Conservation (phyloP, 2,797 vertebrate genomes). For the Buphagus erythrorhynchus region DNA sequence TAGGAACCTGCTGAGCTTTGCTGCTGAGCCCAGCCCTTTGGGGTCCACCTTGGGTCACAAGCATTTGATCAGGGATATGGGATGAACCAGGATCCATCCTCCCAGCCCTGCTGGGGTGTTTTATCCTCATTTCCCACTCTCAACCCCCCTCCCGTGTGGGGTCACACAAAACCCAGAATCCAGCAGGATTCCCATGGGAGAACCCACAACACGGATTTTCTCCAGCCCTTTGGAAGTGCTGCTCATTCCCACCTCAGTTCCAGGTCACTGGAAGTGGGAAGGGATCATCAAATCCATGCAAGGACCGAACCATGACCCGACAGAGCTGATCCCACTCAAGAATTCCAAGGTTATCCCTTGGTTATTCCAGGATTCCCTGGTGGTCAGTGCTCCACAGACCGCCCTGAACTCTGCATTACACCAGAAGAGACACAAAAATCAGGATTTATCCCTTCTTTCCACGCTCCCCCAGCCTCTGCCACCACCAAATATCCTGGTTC, state of each 20-base stretch:
- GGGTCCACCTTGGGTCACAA: accelerated
- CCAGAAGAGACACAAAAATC: not conserved
- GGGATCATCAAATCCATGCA: not conserved
- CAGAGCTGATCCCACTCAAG: not conserved
- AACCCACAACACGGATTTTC: not conserved
- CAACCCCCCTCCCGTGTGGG: accelerated
- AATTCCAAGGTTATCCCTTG: not conserved
- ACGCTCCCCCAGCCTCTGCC: not conserved
- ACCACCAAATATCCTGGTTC: not conserved
- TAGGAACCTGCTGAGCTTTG: not conserved
- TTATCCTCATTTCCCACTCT: not conserved
- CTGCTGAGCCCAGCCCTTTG: accelerated
- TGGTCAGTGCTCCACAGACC: not conserved
- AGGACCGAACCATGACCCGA: accelerated
- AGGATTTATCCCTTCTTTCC: not conserved
- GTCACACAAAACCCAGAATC: not conserved
- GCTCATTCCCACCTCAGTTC: not conserved
- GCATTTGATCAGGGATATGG: not conserved
- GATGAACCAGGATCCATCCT: not conserved
- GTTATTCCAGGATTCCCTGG: not conserved
- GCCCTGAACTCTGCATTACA: accelerated
- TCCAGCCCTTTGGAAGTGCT: accelerated
- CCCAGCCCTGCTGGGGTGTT: not conserved
- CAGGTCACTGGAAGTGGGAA: not conserved
- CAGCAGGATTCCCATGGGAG: not conserved